Conservation (phyloP, 2,797 vertebrate genomes). For the Naso thynnoides region DNA sequence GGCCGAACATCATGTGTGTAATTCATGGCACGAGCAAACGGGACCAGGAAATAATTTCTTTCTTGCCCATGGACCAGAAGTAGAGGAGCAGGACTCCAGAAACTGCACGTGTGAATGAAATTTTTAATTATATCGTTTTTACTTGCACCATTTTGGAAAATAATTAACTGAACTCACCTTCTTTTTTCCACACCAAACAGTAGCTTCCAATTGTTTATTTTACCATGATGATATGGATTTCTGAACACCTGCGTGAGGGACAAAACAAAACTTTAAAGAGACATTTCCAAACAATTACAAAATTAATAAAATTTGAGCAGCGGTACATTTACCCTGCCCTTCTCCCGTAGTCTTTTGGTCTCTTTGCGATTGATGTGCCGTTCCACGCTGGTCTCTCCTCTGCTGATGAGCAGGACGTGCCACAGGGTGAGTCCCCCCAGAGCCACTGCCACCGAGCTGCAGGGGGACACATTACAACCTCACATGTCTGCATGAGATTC, state of each 20-base stretch:
- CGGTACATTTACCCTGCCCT: slow-evolving; percentile 90
- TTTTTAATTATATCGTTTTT: background rate
- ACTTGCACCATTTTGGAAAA: background rate
- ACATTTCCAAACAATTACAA: background rate
- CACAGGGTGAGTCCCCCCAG: slow-evolving; percentile 94
- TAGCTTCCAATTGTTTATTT: slow-evolving; percentile 93
- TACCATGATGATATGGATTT: slow-evolving; percentile 92
- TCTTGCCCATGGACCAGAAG: too few species aligned
- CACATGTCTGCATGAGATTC: background rate
- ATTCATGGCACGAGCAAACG: too few species aligned
- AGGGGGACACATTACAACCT: slow-evolving; percentile 3
- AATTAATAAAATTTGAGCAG: too few species aligned
- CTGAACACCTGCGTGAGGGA: slow-evolving; percentile 87
- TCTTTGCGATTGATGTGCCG: slow-evolving; percentile 97
- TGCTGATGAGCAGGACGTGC: slow-evolving; percentile 92
- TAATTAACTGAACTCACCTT: slow-evolving; percentile 82
- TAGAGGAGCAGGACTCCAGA: too few species aligned
- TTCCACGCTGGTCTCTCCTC: slow-evolving; percentile 96
- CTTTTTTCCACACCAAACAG: slow-evolving; percentile 91
- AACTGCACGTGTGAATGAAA: background rate
- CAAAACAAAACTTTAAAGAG: slow-evolving; percentile 1
- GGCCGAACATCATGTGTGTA: too few species aligned
- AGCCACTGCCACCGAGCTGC: slow-evolving; percentile 93
- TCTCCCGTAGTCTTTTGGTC: slow-evolving; percentile 84
- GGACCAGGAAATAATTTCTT: too few species aligned